Percentiles rank a stretch among this genome's conserved stretches.
Conservation (phyloP, 2,888 invertebrate species). For the Yponomeuta malinellus region DNA sequence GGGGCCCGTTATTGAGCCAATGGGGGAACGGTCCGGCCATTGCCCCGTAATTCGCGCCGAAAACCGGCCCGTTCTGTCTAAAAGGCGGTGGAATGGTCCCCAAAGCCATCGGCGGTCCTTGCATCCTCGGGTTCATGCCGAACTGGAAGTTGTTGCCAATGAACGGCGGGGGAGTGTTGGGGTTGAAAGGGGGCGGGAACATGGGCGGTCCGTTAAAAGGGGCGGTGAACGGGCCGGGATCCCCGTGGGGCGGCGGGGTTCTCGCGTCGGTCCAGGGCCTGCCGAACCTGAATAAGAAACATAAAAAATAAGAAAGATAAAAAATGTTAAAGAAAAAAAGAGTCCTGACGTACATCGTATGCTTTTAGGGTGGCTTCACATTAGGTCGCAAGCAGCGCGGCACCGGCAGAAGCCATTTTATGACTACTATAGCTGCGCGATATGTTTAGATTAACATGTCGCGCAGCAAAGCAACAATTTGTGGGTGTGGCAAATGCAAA, state of each 20-base stretch:
- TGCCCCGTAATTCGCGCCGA: slow-evolving; percentile 43
- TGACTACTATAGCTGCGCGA: too few species aligned
- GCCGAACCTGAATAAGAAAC: slow-evolving; percentile 11
- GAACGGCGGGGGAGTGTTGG: slow-evolving; percentile 32
- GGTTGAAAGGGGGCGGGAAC: slow-evolving; percentile 40
- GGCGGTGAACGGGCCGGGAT: slow-evolving; percentile 23
- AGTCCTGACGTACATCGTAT: too few species aligned
- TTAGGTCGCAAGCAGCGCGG: too few species aligned
- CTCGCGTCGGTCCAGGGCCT: slow-evolving; percentile 42
- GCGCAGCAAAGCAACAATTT: too few species aligned
- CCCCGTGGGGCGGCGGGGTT: slow-evolving; percentile 39
- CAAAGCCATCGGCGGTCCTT: slow-evolving; percentile 28
- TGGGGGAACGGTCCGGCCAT: slow-evolving; percentile 41
- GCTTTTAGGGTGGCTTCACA: too few species aligned
- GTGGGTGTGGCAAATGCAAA: too few species aligned
- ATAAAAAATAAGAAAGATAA: too few species aligned
- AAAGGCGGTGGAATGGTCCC: slow-evolving; percentile 30
- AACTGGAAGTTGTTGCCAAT: slow-evolving; percentile 42
- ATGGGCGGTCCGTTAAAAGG: slow-evolving; percentile 37
- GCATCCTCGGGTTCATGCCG: slow-evolving; percentile 40
- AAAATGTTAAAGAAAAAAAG: too few species aligned
- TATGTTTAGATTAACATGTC: too few species aligned
- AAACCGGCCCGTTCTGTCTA: slow-evolving; percentile 36
- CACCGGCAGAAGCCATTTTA: too few species aligned
- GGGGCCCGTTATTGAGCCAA: slow-evolving; percentile 49